Percentiles rank a stretch among this genome's conserved stretches.
These are phyloP conservation scores for Calidris pygmaea DNA, from an alignment of 2,113 vertebrate genomes.

Conservation along the genomic window DNA sequence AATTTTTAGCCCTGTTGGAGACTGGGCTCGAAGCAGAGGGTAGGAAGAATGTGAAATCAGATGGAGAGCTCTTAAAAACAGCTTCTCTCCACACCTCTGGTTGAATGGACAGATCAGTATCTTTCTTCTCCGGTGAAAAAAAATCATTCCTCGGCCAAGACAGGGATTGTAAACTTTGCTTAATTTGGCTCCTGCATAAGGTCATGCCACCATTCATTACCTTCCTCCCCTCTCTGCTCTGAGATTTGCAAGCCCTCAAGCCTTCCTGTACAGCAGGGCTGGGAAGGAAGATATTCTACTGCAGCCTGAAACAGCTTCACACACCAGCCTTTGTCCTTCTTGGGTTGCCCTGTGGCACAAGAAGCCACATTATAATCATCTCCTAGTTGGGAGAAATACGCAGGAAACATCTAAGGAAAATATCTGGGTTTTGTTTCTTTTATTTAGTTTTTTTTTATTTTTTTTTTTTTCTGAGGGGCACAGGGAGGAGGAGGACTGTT, in stretches of 20 bases:
- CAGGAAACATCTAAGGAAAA: neutral
- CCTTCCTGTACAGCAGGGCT: neutral
- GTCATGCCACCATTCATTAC: neutral
- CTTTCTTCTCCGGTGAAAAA: neutral
- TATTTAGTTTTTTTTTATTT: neutral
- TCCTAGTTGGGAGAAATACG: neutral
- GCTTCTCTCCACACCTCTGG: neutral
- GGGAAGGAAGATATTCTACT: neutral
- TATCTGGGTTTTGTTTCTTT: fast-evolving
- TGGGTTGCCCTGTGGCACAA: neutral
- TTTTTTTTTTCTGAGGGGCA: neutral
- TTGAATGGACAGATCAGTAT: neutral
- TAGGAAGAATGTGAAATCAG: neutral
- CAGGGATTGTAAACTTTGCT: neutral
- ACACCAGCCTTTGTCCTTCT: neutral
- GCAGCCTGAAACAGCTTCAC: neutral
- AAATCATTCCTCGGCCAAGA: neutral
- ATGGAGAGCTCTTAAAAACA: neutral
- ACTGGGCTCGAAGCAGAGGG: neutral
- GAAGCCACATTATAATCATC: neutral
- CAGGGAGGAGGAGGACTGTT: neutral
- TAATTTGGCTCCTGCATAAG: neutral
- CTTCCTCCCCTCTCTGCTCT: neutral
- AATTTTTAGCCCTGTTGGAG: neutral
- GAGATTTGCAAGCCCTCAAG: neutral